Base-by-base conservation (phyloP, 35 echinoderm and acorn worm genomes). In the Strongylocentrotus purpuratus region DNA sequence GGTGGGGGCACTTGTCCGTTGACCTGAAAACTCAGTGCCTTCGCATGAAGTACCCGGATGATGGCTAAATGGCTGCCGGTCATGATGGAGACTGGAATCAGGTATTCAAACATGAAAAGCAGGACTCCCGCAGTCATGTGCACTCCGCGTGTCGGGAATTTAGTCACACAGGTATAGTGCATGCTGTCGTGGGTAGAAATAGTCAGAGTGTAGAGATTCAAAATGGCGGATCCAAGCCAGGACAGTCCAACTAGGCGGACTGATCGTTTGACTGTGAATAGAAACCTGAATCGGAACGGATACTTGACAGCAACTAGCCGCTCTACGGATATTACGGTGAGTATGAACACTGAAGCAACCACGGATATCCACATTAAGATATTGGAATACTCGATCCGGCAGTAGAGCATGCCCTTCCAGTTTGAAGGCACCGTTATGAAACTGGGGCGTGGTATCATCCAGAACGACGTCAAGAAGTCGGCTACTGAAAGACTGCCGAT, bases 41-140 rank as follows among this genome's bases (percentile, higher is more conserved):
- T 87, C 55, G 86, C 86, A 32, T 88, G 78, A 6, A 97, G 91
- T 48, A 4, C 47, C n/a, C 48, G 41, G n/a, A 46, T 55, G 46
- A 92, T 92, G n/a, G n/a, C 47, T 17, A 46, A 10, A 92, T 92
- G 91, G 41, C 41, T 55, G 91, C 91, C 15, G 28, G 31, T 95
- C 97, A 99, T 97, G 71, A 99, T 96, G 25, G 95, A 60, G 71
- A 99, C 92, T 9, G 98, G 98, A 28, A 99, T 94, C 45, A 99
- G 92, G 78, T 95, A 99, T 61, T 97, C 86, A 0, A 92, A 48
- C 15, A 99, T 10, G 46, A 97, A 99, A 6, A 99, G 89, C 4
- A 94, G n/a, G 22, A 86, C 88, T 46, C 96, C 98, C 10, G 96
- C 89, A 11, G 96, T 20, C 7, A 47, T 33, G 61, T 96, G 93